Percentiles rank a stretch among this genome's conserved stretches.
Evolutionary conservation across 2,113 vertebrate genomes (phyloP).

Genomic region (Rhinogobius similis): DNA sequence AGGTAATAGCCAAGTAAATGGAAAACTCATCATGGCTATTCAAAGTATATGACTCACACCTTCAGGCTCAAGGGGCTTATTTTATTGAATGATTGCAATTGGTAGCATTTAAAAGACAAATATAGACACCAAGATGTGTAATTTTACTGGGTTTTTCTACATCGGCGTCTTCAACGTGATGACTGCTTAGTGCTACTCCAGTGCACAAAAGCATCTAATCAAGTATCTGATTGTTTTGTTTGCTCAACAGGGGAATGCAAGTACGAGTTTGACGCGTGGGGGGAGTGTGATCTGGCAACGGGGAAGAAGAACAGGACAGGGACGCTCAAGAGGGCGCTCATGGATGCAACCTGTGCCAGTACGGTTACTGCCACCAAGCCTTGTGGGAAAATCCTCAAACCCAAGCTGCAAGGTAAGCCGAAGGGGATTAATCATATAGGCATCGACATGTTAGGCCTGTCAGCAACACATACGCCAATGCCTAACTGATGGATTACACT

Average conservation of each 20-base stretch:
- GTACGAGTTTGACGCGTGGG: constrained; percentile 95
- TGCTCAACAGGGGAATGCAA: constrained; percentile 88
- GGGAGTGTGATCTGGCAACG: constrained; percentile 90
- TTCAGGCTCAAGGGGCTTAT: constrained; percentile 8
- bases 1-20: constrained; percentile 34
- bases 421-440: constrained; percentile 21
- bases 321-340: constrained; percentile 89
- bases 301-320: constrained; percentile 92
- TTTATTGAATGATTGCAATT: constrained; percentile 24
- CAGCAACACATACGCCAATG: not conserved
- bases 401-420: constrained; percentile 89
- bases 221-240: constrained; percentile 20
- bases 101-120: constrained; percentile 26
- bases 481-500: constrained; percentile 17
- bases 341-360: constrained; percentile 89
- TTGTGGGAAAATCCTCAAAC: constrained; percentile 91
- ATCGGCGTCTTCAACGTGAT: not conserved
- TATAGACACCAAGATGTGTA: constrained; percentile 11
- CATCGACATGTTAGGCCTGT: constrained; percentile 3
- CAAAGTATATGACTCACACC: constrained; percentile 29
- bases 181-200: constrained; percentile 1
- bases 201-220: constrained; percentile 37
- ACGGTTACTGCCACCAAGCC: constrained; percentile 93
- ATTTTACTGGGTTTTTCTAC: constrained; percentile 35
- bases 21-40: constrained; percentile 44